phyloP scores from a whole-genome alignment of 2,113 vertebrate species.

The Microtus montanus region DNA sequence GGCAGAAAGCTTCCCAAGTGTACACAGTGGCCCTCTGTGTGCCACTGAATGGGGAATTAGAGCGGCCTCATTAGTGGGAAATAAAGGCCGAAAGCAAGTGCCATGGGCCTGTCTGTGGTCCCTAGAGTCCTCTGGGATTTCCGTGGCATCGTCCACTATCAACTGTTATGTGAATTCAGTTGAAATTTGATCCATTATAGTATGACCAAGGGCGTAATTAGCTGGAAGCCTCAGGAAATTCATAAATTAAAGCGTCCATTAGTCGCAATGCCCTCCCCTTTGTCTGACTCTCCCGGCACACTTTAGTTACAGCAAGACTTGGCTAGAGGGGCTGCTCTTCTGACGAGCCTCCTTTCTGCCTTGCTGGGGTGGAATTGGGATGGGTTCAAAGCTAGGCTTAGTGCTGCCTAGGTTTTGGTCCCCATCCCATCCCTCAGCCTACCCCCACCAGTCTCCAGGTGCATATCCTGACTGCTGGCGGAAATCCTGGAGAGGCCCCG shows the following conservation, averaged over 20 bases:
- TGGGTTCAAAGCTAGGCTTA: background rate
- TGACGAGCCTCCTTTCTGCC: constrained; percentile 4
- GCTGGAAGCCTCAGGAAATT: constrained; percentile 66
- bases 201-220: constrained; percentile 70
- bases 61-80: constrained; percentile 42
- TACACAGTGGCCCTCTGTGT: background rate
- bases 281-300: constrained; percentile 36
- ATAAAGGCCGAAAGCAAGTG: constrained; percentile 6
- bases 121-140: background rate
- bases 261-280: constrained; percentile 35
- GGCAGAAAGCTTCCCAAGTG: background rate
- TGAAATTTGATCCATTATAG: constrained; percentile 69
- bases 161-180: background rate
- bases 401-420: background rate
- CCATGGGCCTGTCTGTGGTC: background rate
- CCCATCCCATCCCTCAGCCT: no score
- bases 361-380: constrained; percentile 6
- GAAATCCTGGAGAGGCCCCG: background rate
- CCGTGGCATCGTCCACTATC: constrained; percentile 15
- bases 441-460: background rate
- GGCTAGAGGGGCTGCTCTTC: constrained; percentile 40
- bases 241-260: constrained; percentile 57
- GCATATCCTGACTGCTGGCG: no score
- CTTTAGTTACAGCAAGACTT: constrained; percentile 5
- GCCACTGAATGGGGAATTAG: constrained; percentile 25